phyloP scores from a whole-genome alignment of 2,888 invertebrate genomes.

The Limnephilus lunatus region DNA sequence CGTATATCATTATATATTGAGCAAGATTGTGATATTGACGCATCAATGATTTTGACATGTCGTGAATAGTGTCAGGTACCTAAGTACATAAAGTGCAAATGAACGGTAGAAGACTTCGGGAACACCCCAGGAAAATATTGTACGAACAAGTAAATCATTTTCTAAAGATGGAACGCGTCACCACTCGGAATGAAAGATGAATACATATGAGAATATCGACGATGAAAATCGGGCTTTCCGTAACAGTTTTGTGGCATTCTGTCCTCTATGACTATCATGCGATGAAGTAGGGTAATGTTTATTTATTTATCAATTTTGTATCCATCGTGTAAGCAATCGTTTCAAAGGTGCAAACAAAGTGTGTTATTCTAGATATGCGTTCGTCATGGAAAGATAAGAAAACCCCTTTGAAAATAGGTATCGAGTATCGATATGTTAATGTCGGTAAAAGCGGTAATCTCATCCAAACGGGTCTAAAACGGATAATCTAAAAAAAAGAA shows the following conservation, averaged over 20 bases:
- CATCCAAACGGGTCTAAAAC: not conserved
- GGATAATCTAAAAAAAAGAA: not conserved
- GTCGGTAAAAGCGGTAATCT: not conserved
- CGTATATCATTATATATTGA: too few relatives aligned
- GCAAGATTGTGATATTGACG: too few relatives aligned
- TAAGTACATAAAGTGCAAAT: too few relatives aligned
- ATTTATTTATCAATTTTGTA: not conserved
- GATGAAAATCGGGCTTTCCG: not conserved
- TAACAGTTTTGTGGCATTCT: not conserved
- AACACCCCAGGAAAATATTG: too few relatives aligned
- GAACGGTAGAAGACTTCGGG: too few relatives aligned
- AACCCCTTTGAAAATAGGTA: not conserved
- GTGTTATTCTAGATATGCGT: not conserved
- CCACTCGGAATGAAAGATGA: too few relatives aligned
- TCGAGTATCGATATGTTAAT: not conserved
- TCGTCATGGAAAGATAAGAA: not conserved
- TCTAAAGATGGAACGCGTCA: too few relatives aligned
- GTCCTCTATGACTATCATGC: too few relatives aligned
- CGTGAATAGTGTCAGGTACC: too few relatives aligned
- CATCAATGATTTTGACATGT: too few relatives aligned
- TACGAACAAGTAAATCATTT: too few relatives aligned
- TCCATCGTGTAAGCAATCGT: not conserved
- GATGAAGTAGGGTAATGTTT: not conserved
- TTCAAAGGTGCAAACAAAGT: not conserved
- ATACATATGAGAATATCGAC: not conserved